Evolutionary conservation across 2,797 vertebrate genomes (phyloP).

Genomic region (Botia kubotai): DNA sequence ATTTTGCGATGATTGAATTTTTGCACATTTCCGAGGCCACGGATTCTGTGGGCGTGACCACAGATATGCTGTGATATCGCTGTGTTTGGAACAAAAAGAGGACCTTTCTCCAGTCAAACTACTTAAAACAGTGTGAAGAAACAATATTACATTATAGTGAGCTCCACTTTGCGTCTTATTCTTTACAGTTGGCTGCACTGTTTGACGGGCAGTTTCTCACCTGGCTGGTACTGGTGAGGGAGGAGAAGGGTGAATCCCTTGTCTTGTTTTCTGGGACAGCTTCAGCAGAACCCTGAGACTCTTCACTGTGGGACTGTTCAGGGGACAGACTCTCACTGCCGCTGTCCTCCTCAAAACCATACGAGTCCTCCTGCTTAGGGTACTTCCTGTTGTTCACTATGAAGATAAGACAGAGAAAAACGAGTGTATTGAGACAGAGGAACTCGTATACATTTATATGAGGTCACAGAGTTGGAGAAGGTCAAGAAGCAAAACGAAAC

Average conservation of each 20-base stretch:
- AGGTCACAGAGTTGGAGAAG: slow-evolving; percentile 23
- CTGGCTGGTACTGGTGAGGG: slow-evolving; percentile 75
- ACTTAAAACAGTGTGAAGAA: not conserved
- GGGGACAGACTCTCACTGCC: slow-evolving; percentile 93
- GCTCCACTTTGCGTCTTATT: not conserved
- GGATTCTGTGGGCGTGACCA: too few relatives aligned
- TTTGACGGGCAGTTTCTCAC: slow-evolving; percentile 67
- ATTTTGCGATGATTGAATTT: too few relatives aligned
- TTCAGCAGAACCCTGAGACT: slow-evolving; percentile 83
- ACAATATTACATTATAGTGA: not conserved
- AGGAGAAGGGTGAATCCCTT: slow-evolving; percentile 71
- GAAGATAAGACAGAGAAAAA: slow-evolving; percentile 41
- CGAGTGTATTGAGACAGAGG: slow-evolving; percentile 21
- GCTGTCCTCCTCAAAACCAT: slow-evolving; percentile 96
- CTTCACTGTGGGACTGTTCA: slow-evolving; percentile 85
- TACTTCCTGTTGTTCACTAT: slow-evolving; percentile 87
- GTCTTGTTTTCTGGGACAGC: slow-evolving; percentile 76
- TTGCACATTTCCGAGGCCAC: too few relatives aligned
- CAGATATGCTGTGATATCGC: not conserved
- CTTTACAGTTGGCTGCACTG: not conserved
- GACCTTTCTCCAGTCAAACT: not conserved
- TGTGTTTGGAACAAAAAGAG: not conserved
- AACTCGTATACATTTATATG: slow-evolving; percentile 12
- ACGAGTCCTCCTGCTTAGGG: slow-evolving; percentile 87
- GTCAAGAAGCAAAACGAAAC: slow-evolving; percentile 21